Percentiles rank a stretch among this genome's conserved stretches.
phyloP scores from a whole-genome alignment of 1,140 invertebrate genomes.

The Bactericera cockerelli region DNA sequence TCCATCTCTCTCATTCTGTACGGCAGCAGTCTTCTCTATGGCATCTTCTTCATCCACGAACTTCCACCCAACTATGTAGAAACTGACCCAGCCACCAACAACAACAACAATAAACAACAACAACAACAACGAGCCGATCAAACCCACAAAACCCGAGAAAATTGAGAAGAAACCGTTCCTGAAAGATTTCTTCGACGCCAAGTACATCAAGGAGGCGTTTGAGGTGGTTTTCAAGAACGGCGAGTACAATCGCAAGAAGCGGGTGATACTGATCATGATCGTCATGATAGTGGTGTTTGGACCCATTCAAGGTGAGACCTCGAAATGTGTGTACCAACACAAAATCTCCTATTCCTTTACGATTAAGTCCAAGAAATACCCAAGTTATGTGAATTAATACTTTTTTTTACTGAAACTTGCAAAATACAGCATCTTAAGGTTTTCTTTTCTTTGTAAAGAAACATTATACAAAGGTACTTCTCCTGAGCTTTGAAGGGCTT shows the following conservation, averaged over 20 bases:
- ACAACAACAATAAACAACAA: too few species aligned
- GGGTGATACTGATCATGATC: slow-evolving; percentile 56
- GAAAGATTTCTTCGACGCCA: slow-evolving; percentile 41
- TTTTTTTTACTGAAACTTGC: too few species aligned
- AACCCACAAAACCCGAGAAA: slow-evolving; percentile 16
- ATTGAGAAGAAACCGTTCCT: slow-evolving; percentile 22
- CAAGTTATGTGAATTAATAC: too few species aligned
- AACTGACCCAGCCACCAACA: slow-evolving; percentile 21
- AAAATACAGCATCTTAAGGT: too few species aligned
- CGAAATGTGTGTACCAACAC: background rate
- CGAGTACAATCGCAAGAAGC: slow-evolving; percentile 47
- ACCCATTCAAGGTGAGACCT: slow-evolving; percentile 59
- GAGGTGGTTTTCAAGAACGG: slow-evolving; percentile 57
- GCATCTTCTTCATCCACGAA: slow-evolving; percentile 45
- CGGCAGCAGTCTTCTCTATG: slow-evolving; percentile 54
- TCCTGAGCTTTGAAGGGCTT: too few species aligned
- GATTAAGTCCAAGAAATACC: too few species aligned
- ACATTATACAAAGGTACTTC: too few species aligned
- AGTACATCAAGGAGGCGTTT: slow-evolving; percentile 46
- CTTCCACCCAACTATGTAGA: slow-evolving; percentile 16
- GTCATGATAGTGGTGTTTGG: slow-evolving; percentile 70
- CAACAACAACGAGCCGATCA: slow-evolving; percentile 21
- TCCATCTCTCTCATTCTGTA: slow-evolving; percentile 53
- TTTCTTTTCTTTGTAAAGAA: too few species aligned
- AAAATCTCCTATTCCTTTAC: too few species aligned